Base-by-base conservation (phyloP, 2,888 invertebrate genomes). In the Synergus gifuensis region DNA sequence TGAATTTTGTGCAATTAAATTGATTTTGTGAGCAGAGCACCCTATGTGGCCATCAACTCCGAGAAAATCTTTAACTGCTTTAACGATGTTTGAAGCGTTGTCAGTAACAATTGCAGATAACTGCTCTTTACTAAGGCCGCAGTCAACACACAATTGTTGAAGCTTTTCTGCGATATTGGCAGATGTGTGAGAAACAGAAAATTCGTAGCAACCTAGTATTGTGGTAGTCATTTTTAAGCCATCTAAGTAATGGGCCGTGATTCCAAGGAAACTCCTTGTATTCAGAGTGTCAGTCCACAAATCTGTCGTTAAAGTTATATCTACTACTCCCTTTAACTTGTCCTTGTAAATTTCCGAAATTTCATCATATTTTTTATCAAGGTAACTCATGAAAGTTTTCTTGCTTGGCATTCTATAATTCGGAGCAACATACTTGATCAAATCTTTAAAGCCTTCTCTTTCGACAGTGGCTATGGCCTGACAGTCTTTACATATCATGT, bases 1-100 rank as follows among this genome's bases (percentile, higher is more conserved):
- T n/a, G n/a, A n/a, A n/a, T n/a, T n/a, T n/a, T n/a, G n/a, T n/a
- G n/a, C n/a, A n/a, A n/a, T n/a, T n/a, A n/a, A n/a, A n/a, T n/a
- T n/a, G n/a, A n/a, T n/a, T n/a, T n/a, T n/a, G n/a, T n/a, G n/a
- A n/a, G n/a, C n/a, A n/a, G n/a, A n/a, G n/a, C n/a, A n/a, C n/a
- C n/a, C 66, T 42, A 79, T 66, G n/a, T 78, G 81, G 40, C 83
- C 85, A 18, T 83, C 84, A 76, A 85, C 82, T 44, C 85, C 82
- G 3, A 78, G 63, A 46, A 2, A 86, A 18, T 64, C 83, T 63
- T 64, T 76, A 79, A 12, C 36, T 4, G 78, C 80, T 76, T 83
- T 84, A 9, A 77, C 69, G 5, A 86, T 81, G 44, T 83, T 83
- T 11, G 78, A 60, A 4, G 83, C 86, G 46, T 82, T 81, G 58